Base-by-base conservation (phyloP, 2,113 vertebrate genomes). In the Eublepharis macularius region DNA sequence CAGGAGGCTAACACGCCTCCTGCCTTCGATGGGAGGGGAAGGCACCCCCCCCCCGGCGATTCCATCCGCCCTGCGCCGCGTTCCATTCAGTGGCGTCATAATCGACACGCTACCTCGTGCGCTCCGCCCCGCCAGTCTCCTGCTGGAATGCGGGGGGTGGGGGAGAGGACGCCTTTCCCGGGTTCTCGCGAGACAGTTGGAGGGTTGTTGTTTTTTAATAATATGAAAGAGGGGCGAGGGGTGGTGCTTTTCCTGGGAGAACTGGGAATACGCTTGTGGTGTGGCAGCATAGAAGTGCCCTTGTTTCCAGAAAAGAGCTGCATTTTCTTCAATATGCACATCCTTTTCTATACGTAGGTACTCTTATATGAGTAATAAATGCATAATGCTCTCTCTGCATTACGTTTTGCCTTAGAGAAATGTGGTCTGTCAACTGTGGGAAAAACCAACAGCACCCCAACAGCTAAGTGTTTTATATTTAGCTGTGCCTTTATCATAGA, bases 51-150 rank as follows among this genome's bases (percentile, higher is more conserved):
- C 75, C 45, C 26, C 69, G n/a, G 69, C 57, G 69, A 82, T 60
- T 34, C 36, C 74, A 17, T 29, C 47, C 47, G 26, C 51, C 54
- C 49, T 45, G 26, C 76, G 2, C 76, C 32, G 66, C 49, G 9
- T 80, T 80, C 66, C 84, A 63, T 80, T 36, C 66, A 45, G 24
- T 49, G 84, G n/a, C 84, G 84, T 85, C 84, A 85, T 29, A 80
- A 65, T 49, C 10, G 76, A 85, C 77, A 73, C 41, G 39, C 54
- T 4, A 6, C 68, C 84, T 36, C 84, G 84, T 63, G 76, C 84
- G 41, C 24, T 43, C 63, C 32, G 47, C 68, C 12, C 60, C 32
- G 60, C 82, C 74, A 68, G 14, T 68, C 74, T 83, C 57, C 29
- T 17, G 12, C 66, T 36, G 51, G 76, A 45, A 85, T 21, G 45